phyloP scores from a whole-genome alignment of 2,797 vertebrate genomes.

The Staurois parvus region DNA sequence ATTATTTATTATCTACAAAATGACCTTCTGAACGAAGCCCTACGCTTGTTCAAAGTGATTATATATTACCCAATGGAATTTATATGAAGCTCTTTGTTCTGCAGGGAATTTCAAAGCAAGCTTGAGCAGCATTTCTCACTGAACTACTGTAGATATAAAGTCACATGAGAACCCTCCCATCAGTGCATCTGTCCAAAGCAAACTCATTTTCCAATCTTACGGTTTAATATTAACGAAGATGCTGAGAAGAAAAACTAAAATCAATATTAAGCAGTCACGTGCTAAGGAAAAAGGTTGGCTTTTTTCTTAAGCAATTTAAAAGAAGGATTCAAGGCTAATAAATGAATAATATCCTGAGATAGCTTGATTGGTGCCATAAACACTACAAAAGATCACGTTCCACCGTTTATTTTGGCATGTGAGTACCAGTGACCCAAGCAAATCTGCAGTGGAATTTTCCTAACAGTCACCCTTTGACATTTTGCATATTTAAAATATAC shows the following conservation, averaged over 20 bases:
- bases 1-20: slow-evolving; percentile 33
- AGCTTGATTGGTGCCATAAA: slow-evolving; percentile 28
- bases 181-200: slow-evolving; percentile 19
- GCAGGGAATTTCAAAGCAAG: background rate
- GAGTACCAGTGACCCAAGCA: background rate
- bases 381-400: slow-evolving; percentile 2
- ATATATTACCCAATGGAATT: slow-evolving; percentile 27
- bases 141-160: slow-evolving; percentile 37
- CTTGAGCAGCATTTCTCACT: slow-evolving; percentile 25
- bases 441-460: slow-evolving; percentile 11
- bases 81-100: slow-evolving; percentile 27
- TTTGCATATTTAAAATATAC: background rate
- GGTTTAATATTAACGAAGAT: slow-evolving; percentile 54
- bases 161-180: background rate
- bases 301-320: background rate
- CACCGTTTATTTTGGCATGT: slow-evolving; percentile 5
- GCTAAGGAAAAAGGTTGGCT: background rate
- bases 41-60: slow-evolving; percentile 3
- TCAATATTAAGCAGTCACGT: slow-evolving; percentile 8
- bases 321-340: slow-evolving; percentile 1
- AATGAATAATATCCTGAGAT: background rate
- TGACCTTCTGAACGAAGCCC: slow-evolving; percentile 32
- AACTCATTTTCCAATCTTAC: slow-evolving; percentile 45
- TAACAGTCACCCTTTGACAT: background rate
- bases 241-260: background rate